A percentile compares a stretch with the other conserved stretches of the same genome.
Conservation (phyloP, 2,888 invertebrate species). For the Diarsia dahlii region DNA sequence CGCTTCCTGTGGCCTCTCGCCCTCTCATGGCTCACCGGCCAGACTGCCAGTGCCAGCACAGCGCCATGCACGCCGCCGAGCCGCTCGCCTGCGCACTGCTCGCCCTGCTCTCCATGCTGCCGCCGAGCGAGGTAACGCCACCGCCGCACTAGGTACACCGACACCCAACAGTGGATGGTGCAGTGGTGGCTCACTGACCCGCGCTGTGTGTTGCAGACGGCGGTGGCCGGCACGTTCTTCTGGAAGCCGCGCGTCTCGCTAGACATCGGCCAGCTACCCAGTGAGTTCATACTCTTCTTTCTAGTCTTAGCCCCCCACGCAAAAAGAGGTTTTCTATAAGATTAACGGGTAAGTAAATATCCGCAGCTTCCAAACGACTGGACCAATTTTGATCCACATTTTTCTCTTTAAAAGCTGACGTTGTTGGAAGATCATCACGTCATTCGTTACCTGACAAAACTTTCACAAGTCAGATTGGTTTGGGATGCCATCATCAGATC, state of each 20-base stretch:
- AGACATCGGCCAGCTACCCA: constrained; percentile 13
- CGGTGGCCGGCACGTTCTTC: constrained; percentile 56
- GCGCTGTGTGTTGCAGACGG: constrained; percentile 37
- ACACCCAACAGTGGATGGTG: neutral
- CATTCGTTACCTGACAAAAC: too few species aligned
- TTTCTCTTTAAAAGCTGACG: neutral
- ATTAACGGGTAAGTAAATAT: neutral
- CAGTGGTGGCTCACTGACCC: neutral
- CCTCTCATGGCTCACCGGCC: neutral
- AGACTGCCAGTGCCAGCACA: neutral
- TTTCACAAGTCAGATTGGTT: too few species aligned
- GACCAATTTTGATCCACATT: neutral
- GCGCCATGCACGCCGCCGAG: neutral
- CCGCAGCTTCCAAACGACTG: neutral
- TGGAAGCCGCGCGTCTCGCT: constrained; percentile 60
- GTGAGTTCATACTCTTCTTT: constrained; percentile 28
- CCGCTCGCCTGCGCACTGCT: constrained; percentile 3
- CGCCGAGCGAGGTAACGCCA: neutral
- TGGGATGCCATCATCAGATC: too few species aligned
- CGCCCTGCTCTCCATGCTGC: neutral
- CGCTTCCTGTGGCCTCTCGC: neutral
- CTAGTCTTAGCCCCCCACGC: too few species aligned
- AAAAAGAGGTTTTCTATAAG: neutral
- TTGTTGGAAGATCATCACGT: too few species aligned
- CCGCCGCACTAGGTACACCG: neutral